Base-by-base conservation (phyloP, 2,888 invertebrate species). In the Meta bourneti region DNA sequence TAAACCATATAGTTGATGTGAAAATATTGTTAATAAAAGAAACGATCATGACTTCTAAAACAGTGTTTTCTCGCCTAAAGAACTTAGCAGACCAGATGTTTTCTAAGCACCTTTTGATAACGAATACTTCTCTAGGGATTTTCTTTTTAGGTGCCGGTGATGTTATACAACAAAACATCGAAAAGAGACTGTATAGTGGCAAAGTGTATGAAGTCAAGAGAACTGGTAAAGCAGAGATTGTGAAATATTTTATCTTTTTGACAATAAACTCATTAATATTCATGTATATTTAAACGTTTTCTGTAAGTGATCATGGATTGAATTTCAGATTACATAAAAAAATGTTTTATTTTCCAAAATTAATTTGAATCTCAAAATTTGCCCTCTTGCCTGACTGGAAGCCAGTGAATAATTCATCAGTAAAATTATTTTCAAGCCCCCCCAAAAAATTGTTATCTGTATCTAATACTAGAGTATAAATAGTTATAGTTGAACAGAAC, bases 131-230 rank as follows among this genome's bases (percentile, higher is more conserved):
- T 9, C 61, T 92, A 16, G 93, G 93, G 16, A 70, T 91, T n/a
- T 70, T 91, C 34, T 92, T 93, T 79, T 79, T 93, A 52, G 93
- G 93, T 7, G 86, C 85, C 4, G 93, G 93, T 48, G 93, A 93
- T 88, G 81, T 84, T 34, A 90, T 92, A 77, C 93, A 93, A 70
- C 91, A 92, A 86, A 78, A 84, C 19, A 82, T 93, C 52, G 93
- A 93, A 51, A 91, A 74, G 82, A 83, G 78, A 49, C 16, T 91
- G 13, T 86, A 71, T 48, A 13, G 86, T n/a, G 89, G 74, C 8
- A 90, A 93, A 77, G 61, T 49, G 34, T 90, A 80, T 78, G 93
- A 92, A 72, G 71, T 48, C 4, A 89, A 85, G 49, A 71, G 92
- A 82, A 93, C 90, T n/a, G 77, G 93, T 92, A 82, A 87, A 34